Conservation (phyloP, 2,113 vertebrate genomes). For the Copsychus sechellarum region DNA sequence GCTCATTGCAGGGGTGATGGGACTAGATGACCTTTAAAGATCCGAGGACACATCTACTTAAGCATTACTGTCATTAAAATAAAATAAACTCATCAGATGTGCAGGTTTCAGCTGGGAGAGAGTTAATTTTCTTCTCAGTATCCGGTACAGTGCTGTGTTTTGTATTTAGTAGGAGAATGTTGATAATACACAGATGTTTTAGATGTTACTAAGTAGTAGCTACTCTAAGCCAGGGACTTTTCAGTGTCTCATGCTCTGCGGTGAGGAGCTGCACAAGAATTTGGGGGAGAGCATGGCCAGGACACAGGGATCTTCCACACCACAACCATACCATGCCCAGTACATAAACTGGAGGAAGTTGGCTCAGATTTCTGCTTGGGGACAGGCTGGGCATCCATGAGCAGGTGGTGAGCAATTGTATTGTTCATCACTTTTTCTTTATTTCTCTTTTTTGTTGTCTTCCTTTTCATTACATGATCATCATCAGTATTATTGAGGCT, state of each 20-base stretch:
- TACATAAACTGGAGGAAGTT: not conserved
- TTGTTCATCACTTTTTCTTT: not conserved
- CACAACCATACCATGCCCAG: not conserved
- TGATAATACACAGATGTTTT: not conserved
- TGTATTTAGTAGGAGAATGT: not conserved
- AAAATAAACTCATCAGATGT: not conserved
- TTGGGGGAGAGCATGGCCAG: not conserved
- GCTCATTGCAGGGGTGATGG: not conserved
- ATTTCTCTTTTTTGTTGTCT: not conserved
- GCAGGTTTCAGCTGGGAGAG: not conserved
- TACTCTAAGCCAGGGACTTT: not conserved
- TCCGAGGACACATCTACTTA: not conserved
- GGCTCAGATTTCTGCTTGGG: not conserved
- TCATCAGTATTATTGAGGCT: not conserved
- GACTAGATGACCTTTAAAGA: not conserved
- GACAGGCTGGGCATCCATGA: not conserved
- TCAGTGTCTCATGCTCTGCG: not conserved
- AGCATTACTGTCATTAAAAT: not conserved
- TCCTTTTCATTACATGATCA: not conserved
- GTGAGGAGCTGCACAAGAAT: not conserved
- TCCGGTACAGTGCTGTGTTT: not conserved
- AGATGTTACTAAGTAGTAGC: not conserved
- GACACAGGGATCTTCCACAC: not conserved
- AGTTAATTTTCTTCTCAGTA: not conserved
- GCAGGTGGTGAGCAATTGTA: not conserved